Conservation (phyloP, 1,140 invertebrate genomes). For the Atopsyche davidsoni region DNA sequence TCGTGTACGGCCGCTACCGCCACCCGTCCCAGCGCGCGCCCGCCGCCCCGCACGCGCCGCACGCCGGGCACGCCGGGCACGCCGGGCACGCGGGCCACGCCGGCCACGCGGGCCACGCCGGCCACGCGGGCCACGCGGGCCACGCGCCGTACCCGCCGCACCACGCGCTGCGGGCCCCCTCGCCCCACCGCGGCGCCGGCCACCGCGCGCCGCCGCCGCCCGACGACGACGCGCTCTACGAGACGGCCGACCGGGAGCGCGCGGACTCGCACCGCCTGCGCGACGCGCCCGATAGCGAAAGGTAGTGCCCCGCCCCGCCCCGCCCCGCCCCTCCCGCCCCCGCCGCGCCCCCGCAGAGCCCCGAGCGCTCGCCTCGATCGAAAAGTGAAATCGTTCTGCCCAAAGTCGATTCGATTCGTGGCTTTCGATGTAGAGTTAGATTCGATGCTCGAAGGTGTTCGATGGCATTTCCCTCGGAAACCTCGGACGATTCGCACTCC, state of each 20-base stretch:
- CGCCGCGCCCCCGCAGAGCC: background rate
- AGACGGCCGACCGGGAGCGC: constrained; percentile 72
- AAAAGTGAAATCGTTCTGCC: no score
- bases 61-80: constrained; percentile 43
- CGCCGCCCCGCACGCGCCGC: constrained; percentile 35
- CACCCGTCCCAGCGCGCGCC: constrained; percentile 61
- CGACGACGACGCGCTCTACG: constrained; percentile 79
- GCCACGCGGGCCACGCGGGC: constrained; percentile 44
- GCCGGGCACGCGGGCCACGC: constrained; percentile 41
- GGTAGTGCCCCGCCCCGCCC: constrained; percentile 50
- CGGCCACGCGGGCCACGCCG: constrained; percentile 43
- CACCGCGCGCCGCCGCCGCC: constrained; percentile 49
- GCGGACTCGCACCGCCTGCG: constrained; percentile 52
- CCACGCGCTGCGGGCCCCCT: constrained; percentile 38
- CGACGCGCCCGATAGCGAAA: constrained; percentile 79
- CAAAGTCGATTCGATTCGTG: no score
- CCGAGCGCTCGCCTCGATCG: background rate
- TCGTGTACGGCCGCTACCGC: constrained; percentile 75
- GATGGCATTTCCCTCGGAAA: background rate
- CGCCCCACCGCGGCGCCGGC: constrained; percentile 45
- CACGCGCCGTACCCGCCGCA: constrained; percentile 37
- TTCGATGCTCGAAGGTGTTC: no score
- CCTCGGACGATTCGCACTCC: no score
- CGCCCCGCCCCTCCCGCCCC: background rate
- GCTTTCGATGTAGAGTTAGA: no score